A percentile compares a stretch with the other conserved stretches of the same genome.
Conservation (phyloP, 2,113 vertebrate genomes). For the Aleadryas rufinucha region DNA sequence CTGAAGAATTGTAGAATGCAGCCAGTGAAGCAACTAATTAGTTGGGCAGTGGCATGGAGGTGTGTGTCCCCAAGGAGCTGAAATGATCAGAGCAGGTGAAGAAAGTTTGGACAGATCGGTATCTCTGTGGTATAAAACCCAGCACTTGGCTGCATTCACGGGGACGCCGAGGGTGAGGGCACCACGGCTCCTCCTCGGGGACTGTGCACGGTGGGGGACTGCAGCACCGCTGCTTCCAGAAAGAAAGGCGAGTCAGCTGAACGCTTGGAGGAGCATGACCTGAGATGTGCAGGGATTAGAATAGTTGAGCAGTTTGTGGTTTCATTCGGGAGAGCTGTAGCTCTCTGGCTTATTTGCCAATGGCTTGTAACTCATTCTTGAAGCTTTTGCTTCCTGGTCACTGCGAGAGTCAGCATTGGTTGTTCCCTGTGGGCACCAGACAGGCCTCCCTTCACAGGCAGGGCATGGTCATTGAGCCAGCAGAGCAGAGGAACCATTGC, state of each 20-base stretch:
- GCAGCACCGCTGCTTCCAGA: neutral
- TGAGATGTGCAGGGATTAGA: neutral
- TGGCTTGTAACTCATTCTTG: neutral
- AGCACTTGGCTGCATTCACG: conserved; percentile 18
- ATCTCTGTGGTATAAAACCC: conserved; percentile 36
- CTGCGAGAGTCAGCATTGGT: rapidly evolving
- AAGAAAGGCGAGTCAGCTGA: conserved; percentile 38
- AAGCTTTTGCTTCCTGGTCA: neutral
- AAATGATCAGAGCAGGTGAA: conserved; percentile 68
- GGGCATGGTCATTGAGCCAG: neutral
- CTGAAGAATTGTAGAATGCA: conserved; percentile 67
- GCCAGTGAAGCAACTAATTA: conserved; percentile 75
- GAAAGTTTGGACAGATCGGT: conserved; percentile 43
- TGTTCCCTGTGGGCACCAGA: neutral
- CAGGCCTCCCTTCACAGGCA: neutral
- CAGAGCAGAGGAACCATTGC: neutral
- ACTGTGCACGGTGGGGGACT: rapidly evolving
- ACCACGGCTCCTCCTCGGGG: neutral
- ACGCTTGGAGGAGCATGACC: conserved; percentile 36
- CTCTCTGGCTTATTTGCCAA: neutral
- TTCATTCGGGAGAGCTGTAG: neutral
- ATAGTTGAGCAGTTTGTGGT: conserved; percentile 6
- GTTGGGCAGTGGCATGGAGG: conserved; percentile 70
- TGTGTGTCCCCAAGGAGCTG: conserved; percentile 62
- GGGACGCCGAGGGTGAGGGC: neutral